Evolutionary conservation across 2,797 vertebrate species (phyloP).

Genomic region (Myotis findleyi): DNA sequence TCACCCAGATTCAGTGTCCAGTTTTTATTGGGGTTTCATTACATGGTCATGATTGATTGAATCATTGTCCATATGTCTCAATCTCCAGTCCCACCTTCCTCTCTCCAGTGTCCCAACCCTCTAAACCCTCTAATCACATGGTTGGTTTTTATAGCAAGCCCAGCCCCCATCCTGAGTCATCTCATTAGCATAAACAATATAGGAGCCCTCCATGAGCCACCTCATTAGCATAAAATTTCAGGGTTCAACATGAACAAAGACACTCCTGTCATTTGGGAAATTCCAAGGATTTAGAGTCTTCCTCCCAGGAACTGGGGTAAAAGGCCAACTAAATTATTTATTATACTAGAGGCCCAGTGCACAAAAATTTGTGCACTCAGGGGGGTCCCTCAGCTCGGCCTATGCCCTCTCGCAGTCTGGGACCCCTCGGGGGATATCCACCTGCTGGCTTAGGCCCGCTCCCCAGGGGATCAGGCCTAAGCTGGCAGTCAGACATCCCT

Average conservation of each 20-base stretch:
- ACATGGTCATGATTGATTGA: not conserved
- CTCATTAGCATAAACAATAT: not conserved
- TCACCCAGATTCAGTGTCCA: not conserved
- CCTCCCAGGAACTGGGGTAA: not conserved
- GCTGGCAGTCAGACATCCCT: too few species aligned
- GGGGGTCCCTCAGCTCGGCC: too few species aligned
- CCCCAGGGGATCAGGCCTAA: too few species aligned
- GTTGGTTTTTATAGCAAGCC: not conserved
- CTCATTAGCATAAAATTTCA: constrained; percentile 9
- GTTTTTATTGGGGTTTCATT: not conserved
- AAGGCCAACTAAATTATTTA: not conserved
- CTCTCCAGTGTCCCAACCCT: not conserved
- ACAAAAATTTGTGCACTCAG: too few species aligned
- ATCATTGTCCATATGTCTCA: not conserved
- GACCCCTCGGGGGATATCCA: too few species aligned
- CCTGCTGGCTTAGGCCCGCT: too few species aligned
- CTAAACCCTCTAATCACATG: not conserved
- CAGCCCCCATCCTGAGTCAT: not conserved
- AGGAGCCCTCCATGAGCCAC: not conserved
- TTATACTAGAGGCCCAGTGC: not conserved
- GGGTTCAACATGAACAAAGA: not conserved
- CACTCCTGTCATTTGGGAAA: not conserved
- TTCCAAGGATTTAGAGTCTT: not conserved
- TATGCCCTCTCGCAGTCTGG: too few species aligned
- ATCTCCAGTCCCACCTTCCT: not conserved